phyloP scores from a whole-genome alignment of 2,888 invertebrate genomes.

The Palloptera scutellata region DNA sequence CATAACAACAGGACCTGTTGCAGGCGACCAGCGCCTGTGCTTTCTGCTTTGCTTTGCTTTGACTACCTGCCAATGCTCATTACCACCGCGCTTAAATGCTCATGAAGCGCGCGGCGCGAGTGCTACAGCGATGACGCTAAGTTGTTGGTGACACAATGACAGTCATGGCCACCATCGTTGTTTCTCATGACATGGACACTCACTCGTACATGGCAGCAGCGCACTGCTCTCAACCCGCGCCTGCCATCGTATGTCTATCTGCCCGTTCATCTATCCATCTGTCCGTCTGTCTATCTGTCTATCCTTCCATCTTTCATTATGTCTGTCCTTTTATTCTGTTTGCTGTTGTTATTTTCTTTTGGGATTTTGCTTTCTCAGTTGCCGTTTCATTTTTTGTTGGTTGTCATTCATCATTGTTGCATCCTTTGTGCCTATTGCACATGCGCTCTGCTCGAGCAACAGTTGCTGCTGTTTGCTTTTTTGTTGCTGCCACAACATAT shows the following conservation, averaged over 20 bases:
- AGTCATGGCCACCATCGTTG: conserved; percentile 44
- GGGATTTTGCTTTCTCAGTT: too few relatives aligned
- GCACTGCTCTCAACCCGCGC: conserved; percentile 12
- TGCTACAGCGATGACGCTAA: conserved; percentile 24
- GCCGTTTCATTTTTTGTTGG: too few relatives aligned
- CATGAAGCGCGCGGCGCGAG: background rate
- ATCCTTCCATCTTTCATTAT: background rate
- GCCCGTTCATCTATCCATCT: background rate
- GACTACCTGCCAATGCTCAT: conserved; percentile 40
- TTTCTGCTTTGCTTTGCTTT: conserved; percentile 15
- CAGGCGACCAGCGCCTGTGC: background rate
- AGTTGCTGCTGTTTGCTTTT: background rate
- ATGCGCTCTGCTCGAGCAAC: conserved; percentile 9
- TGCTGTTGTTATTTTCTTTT: too few relatives aligned
- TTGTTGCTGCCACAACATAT: background rate
- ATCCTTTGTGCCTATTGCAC: conserved; percentile 7
- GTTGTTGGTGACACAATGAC: conserved; percentile 44
- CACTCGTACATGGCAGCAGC: background rate
- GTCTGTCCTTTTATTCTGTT: background rate
- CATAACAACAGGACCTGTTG: conserved; percentile 38
- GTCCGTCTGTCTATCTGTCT: background rate
- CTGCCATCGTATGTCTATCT: conserved; percentile 21
- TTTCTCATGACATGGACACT: conserved; percentile 39
- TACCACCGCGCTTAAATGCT: conserved; percentile 39
- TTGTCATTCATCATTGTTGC: too few relatives aligned